Base-by-base conservation (phyloP, 1,140 invertebrate species). In the Lasioglossum albipes region DNA sequence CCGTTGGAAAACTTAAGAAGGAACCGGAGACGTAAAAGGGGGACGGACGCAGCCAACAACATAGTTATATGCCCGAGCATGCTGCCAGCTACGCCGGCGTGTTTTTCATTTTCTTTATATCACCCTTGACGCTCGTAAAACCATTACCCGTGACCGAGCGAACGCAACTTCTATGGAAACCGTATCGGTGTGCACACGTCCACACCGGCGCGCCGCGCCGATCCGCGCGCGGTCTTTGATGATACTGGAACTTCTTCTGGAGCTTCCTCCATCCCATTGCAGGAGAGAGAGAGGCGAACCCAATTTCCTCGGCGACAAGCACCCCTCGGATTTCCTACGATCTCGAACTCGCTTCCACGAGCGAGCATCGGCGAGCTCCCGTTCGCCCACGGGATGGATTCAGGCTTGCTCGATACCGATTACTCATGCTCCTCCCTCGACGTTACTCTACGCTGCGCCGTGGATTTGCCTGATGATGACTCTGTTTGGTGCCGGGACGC, bases 81-180 rank as follows among this genome's bases (percentile, higher is more conserved):
- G 92, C 91, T 91, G 90, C 87, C 89, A 91, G 89, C 87, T 84
- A 81, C 74, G 75, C 75, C 78, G 81, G 84, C 81, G 94, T 96
- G 95, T 96, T 96, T 96, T 96, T 96, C 96, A 96, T 96, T 96
- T 96, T 96, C 95, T 96, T 96, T 96, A 96, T 96, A 95, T 96
- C 95, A 96, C 95, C 96, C 96, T 92, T 94, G 96, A 95, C 94
- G 95, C 94, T 96, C 95, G 95, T 96, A 96, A 96, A 96, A 94
- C 95, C 96, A 96, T 96, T 96, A 96, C 95, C 95, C 95, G 94
- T 96, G 95, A 96, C 95, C 95, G 95, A 95, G 95, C 94, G 88
- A 87, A 89, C 90, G 89, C 91, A 91, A 93, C 91, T 93, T 89
- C 88, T 89, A 87, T 91, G 90, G 90, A 91, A 90, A 79, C 76